Conservation (phyloP, 2,888 invertebrate species). For the Drosophila sordidula region DNA sequence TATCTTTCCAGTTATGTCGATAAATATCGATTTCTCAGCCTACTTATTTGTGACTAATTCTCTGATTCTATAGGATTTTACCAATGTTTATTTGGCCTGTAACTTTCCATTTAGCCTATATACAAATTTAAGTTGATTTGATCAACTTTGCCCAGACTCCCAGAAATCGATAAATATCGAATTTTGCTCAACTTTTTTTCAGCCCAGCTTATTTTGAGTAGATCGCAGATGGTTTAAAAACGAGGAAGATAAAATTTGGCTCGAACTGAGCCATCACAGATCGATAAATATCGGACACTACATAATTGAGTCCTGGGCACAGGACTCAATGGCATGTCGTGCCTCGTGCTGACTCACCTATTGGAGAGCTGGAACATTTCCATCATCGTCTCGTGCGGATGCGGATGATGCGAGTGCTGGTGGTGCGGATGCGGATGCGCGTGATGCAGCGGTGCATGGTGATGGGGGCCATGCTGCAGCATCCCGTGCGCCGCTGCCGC, state of each 20-base stretch:
- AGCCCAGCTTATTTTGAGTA: background rate
- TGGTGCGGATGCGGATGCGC: slow-evolving; percentile 38
- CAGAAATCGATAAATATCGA: background rate
- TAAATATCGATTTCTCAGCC: background rate
- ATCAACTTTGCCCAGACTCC: too few relatives aligned
- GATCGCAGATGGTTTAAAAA: too few relatives aligned
- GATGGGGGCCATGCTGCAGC: slow-evolving; percentile 32
- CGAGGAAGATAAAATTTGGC: background rate
- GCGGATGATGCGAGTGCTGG: slow-evolving; percentile 48
- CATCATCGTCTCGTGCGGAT: slow-evolving; percentile 81
- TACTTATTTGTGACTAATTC: too few relatives aligned
- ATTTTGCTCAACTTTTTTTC: background rate
- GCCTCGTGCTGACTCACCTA: slow-evolving; percentile 75
- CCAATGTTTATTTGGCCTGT: too few relatives aligned
- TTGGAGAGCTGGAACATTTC: slow-evolving; percentile 84
- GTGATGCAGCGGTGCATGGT: slow-evolving; percentile 50
- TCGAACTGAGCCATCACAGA: background rate
- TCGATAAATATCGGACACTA: background rate
- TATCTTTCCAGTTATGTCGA: background rate
- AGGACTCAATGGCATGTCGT: too few relatives aligned
- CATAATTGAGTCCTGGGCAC: background rate
- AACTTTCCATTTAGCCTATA: too few relatives aligned
- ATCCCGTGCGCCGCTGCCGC: slow-evolving; percentile 34
- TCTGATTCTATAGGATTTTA: too few relatives aligned
- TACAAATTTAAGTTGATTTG: too few relatives aligned